Base-by-base conservation (phyloP, 2,888 invertebrate genomes). In the Brachypterus glaber region DNA sequence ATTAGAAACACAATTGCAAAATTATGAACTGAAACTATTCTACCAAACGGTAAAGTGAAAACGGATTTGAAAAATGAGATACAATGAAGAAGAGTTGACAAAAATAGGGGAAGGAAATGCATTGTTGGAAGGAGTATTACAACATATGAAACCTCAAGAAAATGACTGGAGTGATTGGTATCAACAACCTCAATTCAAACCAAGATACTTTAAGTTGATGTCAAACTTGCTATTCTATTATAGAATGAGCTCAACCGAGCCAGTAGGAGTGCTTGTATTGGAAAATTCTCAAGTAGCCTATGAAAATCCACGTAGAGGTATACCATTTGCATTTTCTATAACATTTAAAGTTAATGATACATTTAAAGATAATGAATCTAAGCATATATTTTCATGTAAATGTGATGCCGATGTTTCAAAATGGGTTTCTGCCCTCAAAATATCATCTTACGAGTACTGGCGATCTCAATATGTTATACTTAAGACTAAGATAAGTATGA, bases 161-260 rank as follows among this genome's bases (percentile, higher is more conserved):
- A 69, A 71, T 49, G 74, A 76, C 52, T 64, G 63, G 63, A 59
- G 60, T 1, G 62, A 63, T 39, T 63, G 62, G 62, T 66, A 64
- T 49, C 62, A 60, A 46, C 60, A 59, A 39, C 56, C 62, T 4
- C 55, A 56, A 31, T 83, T 78, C 58, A 83, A 84, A 63, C 83
- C 84, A 59, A 70, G 82, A 58, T 82, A 80, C 74, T 86, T 85
- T 63, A 80, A 82, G 54, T 63, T 86, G 38, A 73, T 77, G 47
- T 75, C 76, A 50, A 86, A 86, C 62, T 71, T 84, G 53, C 64
- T 86, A 34, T 86, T 82, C 65, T 85, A 84, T 61, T 84, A 80
- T 62, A 77, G 82, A 59, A 72, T 83, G 45, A 81, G 76, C 62
- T 75, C 76, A 35, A 44, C 51, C 17, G 76, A 76, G 58, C 84